Conservation (phyloP, 2,113 vertebrate genomes). For the Odocoileus hemionus region DNA sequence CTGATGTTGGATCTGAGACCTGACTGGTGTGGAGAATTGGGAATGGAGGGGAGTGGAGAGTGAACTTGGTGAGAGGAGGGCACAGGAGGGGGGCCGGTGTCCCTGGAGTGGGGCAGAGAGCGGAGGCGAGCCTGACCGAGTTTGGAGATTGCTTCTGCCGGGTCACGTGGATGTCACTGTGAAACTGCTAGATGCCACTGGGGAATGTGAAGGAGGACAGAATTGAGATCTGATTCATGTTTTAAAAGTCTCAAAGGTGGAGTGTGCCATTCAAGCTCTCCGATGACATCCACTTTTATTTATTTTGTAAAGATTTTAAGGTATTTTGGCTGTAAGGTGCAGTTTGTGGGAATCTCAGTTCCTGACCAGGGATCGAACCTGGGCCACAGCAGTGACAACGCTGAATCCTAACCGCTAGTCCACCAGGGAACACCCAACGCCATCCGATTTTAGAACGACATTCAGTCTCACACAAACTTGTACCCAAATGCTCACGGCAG, state of each 20-base stretch:
- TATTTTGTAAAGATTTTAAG: background rate
- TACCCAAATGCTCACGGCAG: accelerated
- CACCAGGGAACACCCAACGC: background rate
- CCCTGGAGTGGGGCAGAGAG: background rate
- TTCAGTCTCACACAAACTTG: background rate
- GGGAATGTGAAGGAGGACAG: background rate
- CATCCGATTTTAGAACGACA: background rate
- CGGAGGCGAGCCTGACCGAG: accelerated
- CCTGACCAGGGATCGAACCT: background rate
- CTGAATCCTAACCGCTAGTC: background rate
- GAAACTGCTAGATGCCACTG: background rate
- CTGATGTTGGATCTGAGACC: background rate
- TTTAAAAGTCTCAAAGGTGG: background rate
- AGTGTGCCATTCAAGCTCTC: too few species aligned
- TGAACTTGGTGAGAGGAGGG: background rate
- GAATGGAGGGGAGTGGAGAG: background rate
- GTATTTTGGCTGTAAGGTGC: accelerated
- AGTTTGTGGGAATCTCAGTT: background rate
- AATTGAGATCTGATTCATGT: background rate
- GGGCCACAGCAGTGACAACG: background rate
- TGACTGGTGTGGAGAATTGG: background rate
- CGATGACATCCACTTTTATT: background rate
- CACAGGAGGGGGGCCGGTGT: background rate
- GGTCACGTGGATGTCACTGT: background rate
- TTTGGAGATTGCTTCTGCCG: background rate